Evolutionary conservation across 2,888 invertebrate species (phyloP).

Genomic region (Zhuqinia jingwanae): DNA sequence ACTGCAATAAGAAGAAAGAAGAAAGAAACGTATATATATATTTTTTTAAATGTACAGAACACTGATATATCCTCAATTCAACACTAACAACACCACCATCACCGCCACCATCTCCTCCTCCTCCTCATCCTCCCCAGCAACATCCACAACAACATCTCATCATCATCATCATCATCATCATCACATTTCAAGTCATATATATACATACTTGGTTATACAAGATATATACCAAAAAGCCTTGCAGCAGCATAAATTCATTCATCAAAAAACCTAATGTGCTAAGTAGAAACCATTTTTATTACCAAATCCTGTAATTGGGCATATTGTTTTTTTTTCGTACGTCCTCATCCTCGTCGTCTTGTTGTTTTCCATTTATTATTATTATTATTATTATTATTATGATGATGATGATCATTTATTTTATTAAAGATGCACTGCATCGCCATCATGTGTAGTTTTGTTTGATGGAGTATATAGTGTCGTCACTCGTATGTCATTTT

Average conservation of each 20-base stretch:
- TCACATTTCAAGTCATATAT: too few species aligned
- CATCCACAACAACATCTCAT: too few species aligned
- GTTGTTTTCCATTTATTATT: constrained; percentile 37
- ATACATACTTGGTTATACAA: too few species aligned
- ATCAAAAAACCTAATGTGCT: constrained; percentile 60
- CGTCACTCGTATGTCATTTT: constrained; percentile 59
- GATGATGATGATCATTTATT: neutral
- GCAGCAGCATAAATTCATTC: constrained; percentile 40
- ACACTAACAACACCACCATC: neutral
- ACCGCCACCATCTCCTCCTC: too few species aligned
- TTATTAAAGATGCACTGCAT: neutral
- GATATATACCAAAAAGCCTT: too few species aligned
- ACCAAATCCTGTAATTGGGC: constrained; percentile 67
- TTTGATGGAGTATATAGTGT: constrained; percentile 17
- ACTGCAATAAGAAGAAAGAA: constrained; percentile 1
- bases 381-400: too few species aligned
- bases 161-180: too few species aligned
- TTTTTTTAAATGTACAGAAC: neutral
- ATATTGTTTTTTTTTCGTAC: constrained; percentile 57
- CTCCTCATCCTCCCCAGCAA: neutral
- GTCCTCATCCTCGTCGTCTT: neutral
- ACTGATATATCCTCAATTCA: constrained; percentile 39
- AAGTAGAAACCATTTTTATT: constrained; percentile 60
- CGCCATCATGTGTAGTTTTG: constrained; percentile 14
- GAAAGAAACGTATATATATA: constrained; percentile 12